phyloP scores from a whole-genome alignment of 2,113 vertebrate species.

The Sander lucioperca region DNA sequence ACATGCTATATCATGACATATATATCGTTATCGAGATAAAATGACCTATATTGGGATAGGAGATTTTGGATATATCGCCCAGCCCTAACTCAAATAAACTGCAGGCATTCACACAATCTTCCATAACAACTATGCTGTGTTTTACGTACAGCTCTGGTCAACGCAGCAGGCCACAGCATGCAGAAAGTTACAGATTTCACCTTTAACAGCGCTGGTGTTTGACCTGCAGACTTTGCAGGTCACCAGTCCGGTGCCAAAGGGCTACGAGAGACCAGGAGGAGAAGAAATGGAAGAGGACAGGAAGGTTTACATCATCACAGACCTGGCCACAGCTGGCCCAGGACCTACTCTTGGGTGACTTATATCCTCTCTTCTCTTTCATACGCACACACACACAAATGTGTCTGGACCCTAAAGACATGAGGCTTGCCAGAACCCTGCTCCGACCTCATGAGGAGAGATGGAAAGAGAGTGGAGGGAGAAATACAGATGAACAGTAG shows the following conservation, averaged over 20 bases:
- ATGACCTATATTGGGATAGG: no score
- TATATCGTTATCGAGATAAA: no score
- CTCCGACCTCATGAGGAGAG: conserved; percentile 54
- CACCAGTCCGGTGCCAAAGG: conserved; percentile 18
- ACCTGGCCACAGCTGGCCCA: conserved; percentile 75
- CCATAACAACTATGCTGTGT: not conserved
- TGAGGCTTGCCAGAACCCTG: conserved; percentile 66
- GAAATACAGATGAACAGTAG: conserved; percentile 16
- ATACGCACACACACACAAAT: conserved; percentile 38
- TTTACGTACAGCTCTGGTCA: not conserved
- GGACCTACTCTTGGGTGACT: conserved; percentile 78
- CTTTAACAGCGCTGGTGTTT: conserved; percentile 27
- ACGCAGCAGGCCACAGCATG: no score
- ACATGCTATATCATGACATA: no score
- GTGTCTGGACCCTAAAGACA: conserved; percentile 76
- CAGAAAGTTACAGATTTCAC: conserved; percentile 31
- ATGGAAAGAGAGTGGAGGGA: conserved; percentile 23
- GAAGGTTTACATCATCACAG: conserved; percentile 59
- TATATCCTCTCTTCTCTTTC: conserved; percentile 59
- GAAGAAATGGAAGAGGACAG: conserved; percentile 58
- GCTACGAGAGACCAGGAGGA: conserved; percentile 46
- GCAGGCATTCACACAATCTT: not conserved
- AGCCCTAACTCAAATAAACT: not conserved
- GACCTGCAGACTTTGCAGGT: conserved; percentile 35
- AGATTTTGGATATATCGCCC: no score